Evolutionary conservation across 2,888 invertebrate genomes (phyloP).

Genomic region (Dichetophora obliterata): DNA sequence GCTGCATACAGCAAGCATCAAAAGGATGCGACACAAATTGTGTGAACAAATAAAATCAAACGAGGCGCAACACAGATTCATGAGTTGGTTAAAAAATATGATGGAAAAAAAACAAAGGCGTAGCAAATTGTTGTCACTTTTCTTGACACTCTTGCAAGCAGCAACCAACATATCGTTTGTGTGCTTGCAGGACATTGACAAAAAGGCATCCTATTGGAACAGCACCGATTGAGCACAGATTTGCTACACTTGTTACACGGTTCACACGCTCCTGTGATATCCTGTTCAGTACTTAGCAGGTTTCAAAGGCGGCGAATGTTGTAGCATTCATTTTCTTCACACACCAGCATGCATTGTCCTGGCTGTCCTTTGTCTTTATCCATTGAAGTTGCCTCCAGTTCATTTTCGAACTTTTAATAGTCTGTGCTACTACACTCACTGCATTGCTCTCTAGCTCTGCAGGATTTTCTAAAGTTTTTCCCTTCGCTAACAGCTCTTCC

Average conservation of each 20-base stretch:
- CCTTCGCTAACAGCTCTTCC: not conserved
- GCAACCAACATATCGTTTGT: no score
- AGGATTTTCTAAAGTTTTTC: not conserved
- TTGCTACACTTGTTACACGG: slow-evolving; percentile 48
- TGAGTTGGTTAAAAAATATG: not conserved
- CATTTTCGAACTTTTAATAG: not conserved
- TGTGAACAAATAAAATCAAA: slow-evolving; percentile 24
- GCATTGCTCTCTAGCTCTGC: not conserved
- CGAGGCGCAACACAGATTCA: not conserved
- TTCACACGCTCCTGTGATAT: slow-evolving; percentile 43
- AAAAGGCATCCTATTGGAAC: not conserved
- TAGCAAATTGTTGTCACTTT: slow-evolving; percentile 65
- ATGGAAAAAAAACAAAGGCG: slow-evolving; percentile 50
- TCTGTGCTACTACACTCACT: not conserved
- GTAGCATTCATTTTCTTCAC: not conserved
- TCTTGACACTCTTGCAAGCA: slow-evolving; percentile 48
- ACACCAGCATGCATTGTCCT: not conserved
- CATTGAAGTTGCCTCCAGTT: not conserved
- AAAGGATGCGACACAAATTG: not conserved
- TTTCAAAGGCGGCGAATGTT: slow-evolving; percentile 34
- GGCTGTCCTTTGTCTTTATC: not conserved
- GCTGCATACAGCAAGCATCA: not conserved
- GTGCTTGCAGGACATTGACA: no score
- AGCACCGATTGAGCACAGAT: slow-evolving; percentile 14
- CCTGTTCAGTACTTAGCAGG: not conserved